A percentile compares a stretch with the other conserved stretches of the same genome.
phyloP scores from a whole-genome alignment of 2,888 invertebrate species.

The Spisula solida region DNA sequence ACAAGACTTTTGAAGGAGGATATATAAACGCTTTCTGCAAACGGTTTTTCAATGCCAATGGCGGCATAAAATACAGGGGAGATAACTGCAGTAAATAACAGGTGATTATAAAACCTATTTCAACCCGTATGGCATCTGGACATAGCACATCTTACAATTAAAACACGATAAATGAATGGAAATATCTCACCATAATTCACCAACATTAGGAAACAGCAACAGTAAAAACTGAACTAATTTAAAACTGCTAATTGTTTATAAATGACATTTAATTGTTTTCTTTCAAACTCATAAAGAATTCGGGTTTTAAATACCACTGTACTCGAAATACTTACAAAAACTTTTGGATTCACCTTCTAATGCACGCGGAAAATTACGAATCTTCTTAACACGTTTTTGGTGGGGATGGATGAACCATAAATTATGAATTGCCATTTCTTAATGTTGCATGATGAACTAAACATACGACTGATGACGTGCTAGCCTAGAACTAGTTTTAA shows the following conservation, averaged over 20 bases:
- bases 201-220: neutral
- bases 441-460: neutral
- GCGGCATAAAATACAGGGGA: too few species aligned
- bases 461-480: neutral
- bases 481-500: too few species aligned
- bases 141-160: too few species aligned
- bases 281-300: neutral
- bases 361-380: neutral
- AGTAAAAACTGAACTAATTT: neutral
- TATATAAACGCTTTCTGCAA: too few species aligned
- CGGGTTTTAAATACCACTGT: neutral
- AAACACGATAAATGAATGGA: neutral
- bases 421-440: neutral
- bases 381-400: neutral
- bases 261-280: neutral
- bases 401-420: neutral
- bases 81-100: too few species aligned
- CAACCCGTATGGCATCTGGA: too few species aligned
- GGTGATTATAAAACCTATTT: too few species aligned
- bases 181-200: neutral
- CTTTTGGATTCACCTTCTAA: neutral
- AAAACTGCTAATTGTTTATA: neutral
- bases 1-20: too few species aligned
- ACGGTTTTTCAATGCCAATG: too few species aligned
- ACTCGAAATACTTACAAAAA: conserved; percentile 8